Percentiles rank a stretch among this genome's conserved stretches.
phyloP scores from a whole-genome alignment of 2,797 vertebrate species.

The Discoglossus pictus region DNA sequence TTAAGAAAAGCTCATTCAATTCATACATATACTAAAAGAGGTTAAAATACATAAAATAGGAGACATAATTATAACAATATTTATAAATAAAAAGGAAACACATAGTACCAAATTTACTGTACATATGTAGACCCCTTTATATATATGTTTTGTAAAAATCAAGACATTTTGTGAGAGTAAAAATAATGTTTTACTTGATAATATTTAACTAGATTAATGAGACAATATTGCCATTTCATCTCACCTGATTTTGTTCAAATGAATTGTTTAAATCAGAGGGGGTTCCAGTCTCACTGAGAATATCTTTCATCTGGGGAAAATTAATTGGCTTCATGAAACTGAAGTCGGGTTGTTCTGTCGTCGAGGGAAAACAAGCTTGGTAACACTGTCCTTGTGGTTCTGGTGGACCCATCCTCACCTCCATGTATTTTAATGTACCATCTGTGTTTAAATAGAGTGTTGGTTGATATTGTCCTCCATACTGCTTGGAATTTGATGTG shows the following conservation, averaged over 20 bases:
- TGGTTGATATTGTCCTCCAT: slow-evolving; percentile 28
- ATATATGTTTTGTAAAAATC: too few relatives aligned
- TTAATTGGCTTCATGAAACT: slow-evolving; percentile 83
- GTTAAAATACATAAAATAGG: too few relatives aligned
- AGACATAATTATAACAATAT: too few relatives aligned
- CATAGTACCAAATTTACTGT: too few relatives aligned
- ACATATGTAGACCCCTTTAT: too few relatives aligned
- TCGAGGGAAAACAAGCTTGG: slow-evolving; percentile 62
- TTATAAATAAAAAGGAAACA: too few relatives aligned
- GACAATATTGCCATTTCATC: too few relatives aligned
- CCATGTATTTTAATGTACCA: slow-evolving; percentile 76
- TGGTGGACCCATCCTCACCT: slow-evolving; percentile 68
- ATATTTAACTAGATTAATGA: too few relatives aligned
- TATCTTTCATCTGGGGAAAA: slow-evolving; percentile 12
- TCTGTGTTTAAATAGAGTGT: slow-evolving; percentile 66
- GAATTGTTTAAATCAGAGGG: neutral
- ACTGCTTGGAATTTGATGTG: neutral
- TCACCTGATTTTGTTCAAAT: slow-evolving; percentile 6
- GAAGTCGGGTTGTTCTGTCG: slow-evolving; percentile 74
- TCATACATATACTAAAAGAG: too few relatives aligned
- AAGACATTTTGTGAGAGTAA: too few relatives aligned
- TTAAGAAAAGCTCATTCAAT: too few relatives aligned
- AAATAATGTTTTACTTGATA: too few relatives aligned
- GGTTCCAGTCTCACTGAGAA: neutral
- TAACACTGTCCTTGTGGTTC: slow-evolving; percentile 65